Evolutionary conservation across 1,140 invertebrate species (phyloP), one percentile per base, ranked within the genome.

Genomic region (Chymomyza costata): DNA sequence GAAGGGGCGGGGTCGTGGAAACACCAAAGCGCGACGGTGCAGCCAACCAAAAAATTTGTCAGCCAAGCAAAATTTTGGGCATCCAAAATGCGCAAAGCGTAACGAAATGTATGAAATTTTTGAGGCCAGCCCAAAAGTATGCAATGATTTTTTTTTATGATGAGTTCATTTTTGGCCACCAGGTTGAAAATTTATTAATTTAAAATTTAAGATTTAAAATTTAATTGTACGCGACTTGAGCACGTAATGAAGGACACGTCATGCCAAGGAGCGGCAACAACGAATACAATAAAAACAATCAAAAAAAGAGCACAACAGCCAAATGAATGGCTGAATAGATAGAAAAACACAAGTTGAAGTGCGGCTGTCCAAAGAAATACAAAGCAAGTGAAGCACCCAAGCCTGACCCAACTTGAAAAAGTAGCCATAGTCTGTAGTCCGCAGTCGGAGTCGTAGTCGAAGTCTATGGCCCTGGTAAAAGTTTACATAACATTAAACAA

Each of bases 401-500:
- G 19, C 53, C 44, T 28, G 52, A 45, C 52, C 49, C 55, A 61
- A 61, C 52, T 61, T 25, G 21, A 25, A 25, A 25, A 25, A 25
- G 21, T 25, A 8, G 21, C 21, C 21, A 3, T 5, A 5, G 21
- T 5, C 21, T 8, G 8, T 3, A 61, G 58, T 46, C 58, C 49
- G n/a, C n/a, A n/a, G n/a, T n/a, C n/a, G 3, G 8, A 5, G 21
- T 5, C 21, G n/a, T n/a, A n/a, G n/a, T n/a, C n/a, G 3, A 25
- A 5, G 21, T 5, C 21, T 8, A 25, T 3, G 56, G 58, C 53
- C 58, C 49, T 49, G 61, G 68, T 59, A 78, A 80, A 78, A 78
- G 71, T 78, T 78, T 78, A 80, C 71, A 78, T 78, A 78, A 78
- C 71, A 78, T 78, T 78, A 78, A 78, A 78, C 71, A 78, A 80